Percentiles rank a stretch among this genome's conserved stretches.
Evolutionary conservation across 2,797 vertebrate genomes (phyloP).

Genomic region (Catharus ustulatus): DNA sequence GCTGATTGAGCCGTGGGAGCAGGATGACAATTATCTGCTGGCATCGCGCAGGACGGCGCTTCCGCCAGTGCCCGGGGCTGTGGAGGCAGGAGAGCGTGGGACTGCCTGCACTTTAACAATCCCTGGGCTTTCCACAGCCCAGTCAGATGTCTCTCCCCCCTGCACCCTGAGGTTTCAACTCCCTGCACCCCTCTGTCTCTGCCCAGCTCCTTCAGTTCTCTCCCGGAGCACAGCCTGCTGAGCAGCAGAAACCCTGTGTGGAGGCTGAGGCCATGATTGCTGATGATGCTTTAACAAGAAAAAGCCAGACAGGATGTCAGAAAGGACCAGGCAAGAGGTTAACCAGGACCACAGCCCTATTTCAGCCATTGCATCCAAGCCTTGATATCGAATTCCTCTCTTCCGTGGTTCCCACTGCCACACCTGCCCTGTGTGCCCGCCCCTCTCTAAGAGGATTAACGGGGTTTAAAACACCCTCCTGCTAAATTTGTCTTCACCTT

Average conservation of each 20-base stretch:
- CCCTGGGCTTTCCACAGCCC: background rate
- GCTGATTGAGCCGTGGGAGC: conserved; percentile 21
- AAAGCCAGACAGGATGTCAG: background rate
- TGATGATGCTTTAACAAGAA: background rate
- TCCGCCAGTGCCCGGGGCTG: background rate
- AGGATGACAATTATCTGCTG: conserved; percentile 31
- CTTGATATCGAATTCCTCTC: background rate
- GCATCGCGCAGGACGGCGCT: background rate
- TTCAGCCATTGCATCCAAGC: fast-evolving
- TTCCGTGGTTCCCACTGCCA: fast-evolving
- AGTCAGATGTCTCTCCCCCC: background rate
- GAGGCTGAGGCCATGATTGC: fast-evolving
- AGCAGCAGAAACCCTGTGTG: background rate
- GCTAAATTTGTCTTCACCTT: conserved; percentile 49
- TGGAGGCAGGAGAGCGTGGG: background rate
- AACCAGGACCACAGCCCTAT: background rate
- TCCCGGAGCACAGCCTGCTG: fast-evolving
- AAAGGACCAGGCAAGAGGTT: background rate
- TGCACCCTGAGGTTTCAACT: background rate
- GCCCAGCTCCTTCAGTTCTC: background rate
- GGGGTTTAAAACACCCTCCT: conserved; percentile 9
- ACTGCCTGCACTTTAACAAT: background rate
- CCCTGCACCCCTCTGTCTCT: background rate
- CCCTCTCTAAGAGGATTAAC: conserved; percentile 18
- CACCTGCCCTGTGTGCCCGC: background rate